phyloP scores from a whole-genome alignment of 1,140 invertebrate genomes.

The Yoshiicerus persimilis region DNA sequence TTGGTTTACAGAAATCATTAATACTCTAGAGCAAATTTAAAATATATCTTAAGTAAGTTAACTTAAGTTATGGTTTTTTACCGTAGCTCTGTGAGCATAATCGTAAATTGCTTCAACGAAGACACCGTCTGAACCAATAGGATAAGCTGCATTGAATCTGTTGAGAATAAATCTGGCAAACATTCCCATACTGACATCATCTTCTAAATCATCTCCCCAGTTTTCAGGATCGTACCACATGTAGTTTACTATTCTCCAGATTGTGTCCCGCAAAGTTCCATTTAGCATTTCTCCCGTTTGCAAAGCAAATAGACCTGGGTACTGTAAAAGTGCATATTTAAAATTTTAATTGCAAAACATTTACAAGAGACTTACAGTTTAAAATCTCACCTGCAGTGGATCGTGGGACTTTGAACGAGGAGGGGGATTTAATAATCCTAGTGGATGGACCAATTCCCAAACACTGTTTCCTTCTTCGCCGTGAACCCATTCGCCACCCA shows the following conservation, averaged over 20 bases:
- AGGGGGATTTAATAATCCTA: not conserved
- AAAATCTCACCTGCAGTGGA: not conserved
- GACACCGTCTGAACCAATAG: not conserved
- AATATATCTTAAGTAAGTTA: no score
- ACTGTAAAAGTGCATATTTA: not conserved
- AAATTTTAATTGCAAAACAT: no score
- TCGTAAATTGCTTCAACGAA: not conserved
- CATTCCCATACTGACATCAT: not conserved
- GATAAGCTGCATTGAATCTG: not conserved
- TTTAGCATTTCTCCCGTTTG: not conserved
- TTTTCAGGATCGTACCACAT: no score
- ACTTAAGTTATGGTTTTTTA: no score
- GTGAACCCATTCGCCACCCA: constrained; percentile 58
- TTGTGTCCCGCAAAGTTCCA: not conserved
- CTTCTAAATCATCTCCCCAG: no score
- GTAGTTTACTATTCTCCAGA: no score
- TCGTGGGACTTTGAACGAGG: not conserved
- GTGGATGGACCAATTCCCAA: not conserved
- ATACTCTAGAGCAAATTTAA: no score
- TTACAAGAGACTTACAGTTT: no score
- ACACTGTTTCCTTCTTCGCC: constrained; percentile 49
- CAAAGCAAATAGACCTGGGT: not conserved
- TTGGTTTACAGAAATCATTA: no score
- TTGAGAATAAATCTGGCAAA: not conserved
- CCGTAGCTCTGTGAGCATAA: not conserved